Percentiles rank a stretch among this genome's conserved stretches.
These are phyloP conservation scores for Heliocidaris erythrogramma DNA, from an alignment of 35 echinoderm and acorn worm genomes.

Conservation along the genomic window DNA sequence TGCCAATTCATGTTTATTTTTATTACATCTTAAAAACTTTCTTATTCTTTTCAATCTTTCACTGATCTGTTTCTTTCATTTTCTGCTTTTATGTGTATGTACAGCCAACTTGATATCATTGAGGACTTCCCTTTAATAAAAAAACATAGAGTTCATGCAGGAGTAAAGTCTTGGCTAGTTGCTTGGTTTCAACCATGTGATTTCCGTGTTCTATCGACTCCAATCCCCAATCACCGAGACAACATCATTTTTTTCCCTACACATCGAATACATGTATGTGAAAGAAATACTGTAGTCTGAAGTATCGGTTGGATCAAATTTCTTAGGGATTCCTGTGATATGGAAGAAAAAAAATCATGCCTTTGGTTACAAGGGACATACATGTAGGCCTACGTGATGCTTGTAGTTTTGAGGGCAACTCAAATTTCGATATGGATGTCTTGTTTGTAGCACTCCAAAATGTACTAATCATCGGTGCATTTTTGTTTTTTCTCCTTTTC, in stretches of 20 bases:
- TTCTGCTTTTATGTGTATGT: too few species aligned
- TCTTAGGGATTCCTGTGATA: neutral
- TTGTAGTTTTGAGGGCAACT: neutral
- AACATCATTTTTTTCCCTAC: neutral
- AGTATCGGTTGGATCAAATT: neutral
- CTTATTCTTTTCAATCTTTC: too few species aligned
- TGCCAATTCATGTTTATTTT: too few species aligned
- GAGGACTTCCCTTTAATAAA: too few species aligned
- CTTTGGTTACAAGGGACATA: neutral
- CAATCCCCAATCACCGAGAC: neutral
- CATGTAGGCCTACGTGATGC: neutral
- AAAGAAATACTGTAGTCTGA: neutral
- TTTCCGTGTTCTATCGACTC: neutral
- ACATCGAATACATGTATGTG: neutral
- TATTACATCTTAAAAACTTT: too few species aligned
- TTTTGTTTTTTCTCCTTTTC: slow-evolving; percentile 7
- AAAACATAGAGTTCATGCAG: too few species aligned
- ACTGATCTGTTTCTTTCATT: too few species aligned
- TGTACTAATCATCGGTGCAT: neutral
- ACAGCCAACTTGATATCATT: too few species aligned
- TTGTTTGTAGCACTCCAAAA: neutral
- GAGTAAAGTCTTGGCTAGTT: neutral
- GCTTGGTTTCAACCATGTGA: neutral
- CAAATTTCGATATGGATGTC: neutral
- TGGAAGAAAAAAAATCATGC: too few species aligned